These are phyloP conservation scores for Scopus umbretta DNA, from an alignment of 2,113 vertebrate species.

Conservation along the genomic window DNA sequence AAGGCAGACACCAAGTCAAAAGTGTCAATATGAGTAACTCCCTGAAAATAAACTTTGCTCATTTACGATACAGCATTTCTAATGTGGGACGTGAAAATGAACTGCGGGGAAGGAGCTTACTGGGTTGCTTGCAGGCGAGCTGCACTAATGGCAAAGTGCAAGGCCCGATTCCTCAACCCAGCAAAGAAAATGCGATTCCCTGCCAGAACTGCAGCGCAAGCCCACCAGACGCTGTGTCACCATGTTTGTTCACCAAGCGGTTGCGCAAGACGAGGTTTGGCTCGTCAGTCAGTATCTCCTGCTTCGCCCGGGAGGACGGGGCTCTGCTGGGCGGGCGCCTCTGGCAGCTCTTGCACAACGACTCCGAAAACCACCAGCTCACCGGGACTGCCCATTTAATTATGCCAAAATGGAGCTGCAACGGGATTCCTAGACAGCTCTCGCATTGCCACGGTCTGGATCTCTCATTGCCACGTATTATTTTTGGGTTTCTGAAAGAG, in stretches of 20 bases:
- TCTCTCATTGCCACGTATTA: neutral
- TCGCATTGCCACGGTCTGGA: neutral
- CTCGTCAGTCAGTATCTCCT: neutral
- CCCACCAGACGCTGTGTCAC: neutral
- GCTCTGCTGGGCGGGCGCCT: neutral
- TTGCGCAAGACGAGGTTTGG: neutral
- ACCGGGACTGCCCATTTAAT: neutral
- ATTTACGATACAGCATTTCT: neutral
- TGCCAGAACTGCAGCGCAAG: fast-evolving
- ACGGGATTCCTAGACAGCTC: neutral
- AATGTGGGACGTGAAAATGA: neutral
- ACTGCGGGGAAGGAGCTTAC: neutral
- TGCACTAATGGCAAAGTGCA: neutral
- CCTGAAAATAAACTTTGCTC: conserved; percentile 15
- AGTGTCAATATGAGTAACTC: conserved; percentile 3
- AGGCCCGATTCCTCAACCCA: neutral
- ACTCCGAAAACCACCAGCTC: neutral
- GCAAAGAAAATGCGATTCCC: neutral
- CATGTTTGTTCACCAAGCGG: neutral
- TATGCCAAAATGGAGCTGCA: neutral
- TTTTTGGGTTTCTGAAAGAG: neutral
- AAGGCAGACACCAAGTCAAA: neutral
- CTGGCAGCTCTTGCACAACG: neutral
- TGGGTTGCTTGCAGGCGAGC: fast-evolving
- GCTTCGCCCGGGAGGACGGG: neutral